Conservation (phyloP, 2,113 vertebrate species). For the Mesitornis unicolor region DNA sequence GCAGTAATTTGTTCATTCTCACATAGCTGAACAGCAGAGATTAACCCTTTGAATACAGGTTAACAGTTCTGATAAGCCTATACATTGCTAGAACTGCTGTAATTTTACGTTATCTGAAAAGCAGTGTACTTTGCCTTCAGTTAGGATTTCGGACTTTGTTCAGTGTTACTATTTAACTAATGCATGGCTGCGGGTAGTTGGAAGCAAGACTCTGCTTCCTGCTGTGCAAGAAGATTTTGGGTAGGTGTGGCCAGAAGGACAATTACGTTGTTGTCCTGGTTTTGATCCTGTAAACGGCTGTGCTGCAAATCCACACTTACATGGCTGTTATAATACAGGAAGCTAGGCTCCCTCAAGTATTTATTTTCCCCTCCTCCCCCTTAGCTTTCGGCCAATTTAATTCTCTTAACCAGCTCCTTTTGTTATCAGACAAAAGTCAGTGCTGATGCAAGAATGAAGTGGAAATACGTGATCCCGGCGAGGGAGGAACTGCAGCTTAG, state of each 20-base stretch:
- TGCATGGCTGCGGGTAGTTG: background rate
- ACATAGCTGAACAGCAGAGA: background rate
- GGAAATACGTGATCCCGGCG: background rate
- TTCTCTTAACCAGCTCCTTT: background rate
- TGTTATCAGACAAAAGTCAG: background rate
- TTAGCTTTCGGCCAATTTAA: background rate
- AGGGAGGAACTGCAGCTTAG: constrained; percentile 2
- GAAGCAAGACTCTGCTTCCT: background rate
- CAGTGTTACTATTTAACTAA: constrained; percentile 58
- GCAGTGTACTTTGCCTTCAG: constrained; percentile 52
- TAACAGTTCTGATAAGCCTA: background rate
- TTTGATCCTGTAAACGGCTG: background rate
- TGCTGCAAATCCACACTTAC: background rate
- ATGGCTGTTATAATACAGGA: background rate
- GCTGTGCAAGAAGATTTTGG: background rate
- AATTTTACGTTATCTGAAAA: constrained; percentile 15
- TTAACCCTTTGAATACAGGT: background rate
- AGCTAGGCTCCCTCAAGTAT: background rate
- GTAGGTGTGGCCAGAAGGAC: background rate
- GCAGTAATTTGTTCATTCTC: background rate
- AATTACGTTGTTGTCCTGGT: background rate
- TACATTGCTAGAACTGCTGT: background rate
- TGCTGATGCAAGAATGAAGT: background rate
- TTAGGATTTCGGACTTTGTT: constrained; percentile 50
- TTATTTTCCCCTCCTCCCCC: fast-evolving